These are phyloP conservation scores for Dynastes tityus DNA, from an alignment of 2,888 invertebrate species.

Conservation along the genomic window DNA sequence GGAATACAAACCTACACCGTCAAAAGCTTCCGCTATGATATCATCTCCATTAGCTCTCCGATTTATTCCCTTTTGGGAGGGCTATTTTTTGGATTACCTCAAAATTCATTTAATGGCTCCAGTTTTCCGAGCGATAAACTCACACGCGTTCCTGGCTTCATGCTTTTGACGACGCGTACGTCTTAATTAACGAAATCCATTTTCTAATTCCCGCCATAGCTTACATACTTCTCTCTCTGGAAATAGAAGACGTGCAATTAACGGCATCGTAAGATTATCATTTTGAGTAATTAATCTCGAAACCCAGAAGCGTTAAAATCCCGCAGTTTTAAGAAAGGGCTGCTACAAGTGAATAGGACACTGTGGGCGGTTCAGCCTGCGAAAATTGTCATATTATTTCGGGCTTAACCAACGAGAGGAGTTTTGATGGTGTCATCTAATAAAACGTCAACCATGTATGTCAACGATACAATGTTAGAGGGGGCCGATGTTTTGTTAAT, in stretches of 20 bases:
- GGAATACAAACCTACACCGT: too few relatives aligned
- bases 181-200: neutral
- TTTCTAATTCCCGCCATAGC: neutral
- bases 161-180: neutral
- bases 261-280: neutral
- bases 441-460: neutral
- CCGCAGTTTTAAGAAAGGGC: neutral
- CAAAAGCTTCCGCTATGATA: too few relatives aligned
- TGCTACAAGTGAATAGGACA: too few relatives aligned
- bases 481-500: neutral
- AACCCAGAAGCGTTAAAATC: neutral
- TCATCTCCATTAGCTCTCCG: too few relatives aligned
- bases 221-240: neutral
- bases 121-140: too few relatives aligned
- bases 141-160: too few relatives aligned
- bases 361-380: too few relatives aligned
- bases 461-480: neutral
- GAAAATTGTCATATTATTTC: neutral
- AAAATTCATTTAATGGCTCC: too few relatives aligned
- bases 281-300: constrained; percentile 6
- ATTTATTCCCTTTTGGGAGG: too few relatives aligned
- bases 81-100: too few relatives aligned
- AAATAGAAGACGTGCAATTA: neutral
- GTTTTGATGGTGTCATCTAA: neutral
- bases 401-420: too few relatives aligned